These are phyloP conservation scores for Perdita meconis DNA, from an alignment of 2,888 invertebrate genomes.

Conservation along the genomic window DNA sequence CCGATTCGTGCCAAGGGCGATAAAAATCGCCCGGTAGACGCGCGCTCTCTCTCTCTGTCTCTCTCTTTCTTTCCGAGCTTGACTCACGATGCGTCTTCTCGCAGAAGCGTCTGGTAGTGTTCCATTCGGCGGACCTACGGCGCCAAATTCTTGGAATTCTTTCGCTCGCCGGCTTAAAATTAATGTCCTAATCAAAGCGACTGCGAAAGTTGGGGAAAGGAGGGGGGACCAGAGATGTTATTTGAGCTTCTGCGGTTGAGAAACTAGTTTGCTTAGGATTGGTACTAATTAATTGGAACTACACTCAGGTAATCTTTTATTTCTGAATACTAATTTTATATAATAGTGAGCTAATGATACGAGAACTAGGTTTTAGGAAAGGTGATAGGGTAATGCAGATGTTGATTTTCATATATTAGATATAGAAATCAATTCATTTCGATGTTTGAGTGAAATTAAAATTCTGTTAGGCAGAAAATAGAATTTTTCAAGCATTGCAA, in stretches of 20 bases:
- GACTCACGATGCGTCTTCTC: conserved; percentile 35
- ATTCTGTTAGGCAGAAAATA: too few relatives aligned
- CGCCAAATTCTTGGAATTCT: conserved; percentile 20
- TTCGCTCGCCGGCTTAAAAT: neutral
- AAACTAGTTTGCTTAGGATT: neutral
- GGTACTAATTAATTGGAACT: too few relatives aligned
- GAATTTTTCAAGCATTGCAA: too few relatives aligned
- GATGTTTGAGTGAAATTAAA: too few relatives aligned
- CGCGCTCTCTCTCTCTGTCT: conserved; percentile 33
- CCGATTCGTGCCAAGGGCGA: conserved; percentile 70
- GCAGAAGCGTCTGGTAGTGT: neutral
- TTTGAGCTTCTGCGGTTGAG: neutral
- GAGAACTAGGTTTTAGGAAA: too few relatives aligned
- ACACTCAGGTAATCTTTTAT: too few relatives aligned
- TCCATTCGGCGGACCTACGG: neutral
- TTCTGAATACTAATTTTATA: too few relatives aligned
- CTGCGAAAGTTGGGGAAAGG: neutral
- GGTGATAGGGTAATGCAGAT: too few relatives aligned
- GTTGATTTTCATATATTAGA: too few relatives aligned
- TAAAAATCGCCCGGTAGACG: conserved; percentile 60
- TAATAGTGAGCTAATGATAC: too few relatives aligned
- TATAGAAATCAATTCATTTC: too few relatives aligned
- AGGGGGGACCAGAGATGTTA: neutral
- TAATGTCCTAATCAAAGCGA: neutral
- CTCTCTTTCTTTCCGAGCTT: conserved; percentile 24